These are phyloP conservation scores for Copidosoma floridanum DNA, from an alignment of 1,140 invertebrate genomes.

Conservation along the genomic window DNA sequence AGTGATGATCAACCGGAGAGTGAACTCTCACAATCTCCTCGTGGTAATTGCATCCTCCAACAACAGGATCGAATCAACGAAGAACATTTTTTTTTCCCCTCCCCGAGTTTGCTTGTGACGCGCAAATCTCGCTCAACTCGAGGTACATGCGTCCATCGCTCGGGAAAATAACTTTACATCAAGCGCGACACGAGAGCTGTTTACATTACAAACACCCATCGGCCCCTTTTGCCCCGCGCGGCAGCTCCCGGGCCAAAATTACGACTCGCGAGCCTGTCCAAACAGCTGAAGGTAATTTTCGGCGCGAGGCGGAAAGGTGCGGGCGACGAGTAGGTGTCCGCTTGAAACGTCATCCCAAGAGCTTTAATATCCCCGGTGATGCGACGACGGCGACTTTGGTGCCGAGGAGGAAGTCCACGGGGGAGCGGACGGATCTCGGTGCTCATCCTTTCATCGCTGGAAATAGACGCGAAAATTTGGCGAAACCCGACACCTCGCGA, in stretches of 20 bases:
- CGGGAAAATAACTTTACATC: too few species aligned
- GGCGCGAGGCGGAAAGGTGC: conserved; percentile 34
- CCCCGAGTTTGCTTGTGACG: too few species aligned
- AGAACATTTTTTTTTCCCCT: not conserved
- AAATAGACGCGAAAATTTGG: too few species aligned
- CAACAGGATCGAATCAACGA: not conserved
- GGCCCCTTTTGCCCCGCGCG: not conserved
- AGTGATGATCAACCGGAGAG: too few species aligned
- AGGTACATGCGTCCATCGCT: not conserved
- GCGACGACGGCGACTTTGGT: not conserved
- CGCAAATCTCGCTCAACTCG: not conserved
- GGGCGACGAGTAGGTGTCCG: not conserved
- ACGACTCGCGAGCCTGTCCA: conserved; percentile 30
- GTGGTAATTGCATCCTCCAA: not conserved
- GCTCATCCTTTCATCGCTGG: too few species aligned
- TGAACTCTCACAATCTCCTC: too few species aligned
- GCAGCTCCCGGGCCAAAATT: too few species aligned
- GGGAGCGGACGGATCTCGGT: too few species aligned
- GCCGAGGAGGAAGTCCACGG: too few species aligned
- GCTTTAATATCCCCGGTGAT: too few species aligned
- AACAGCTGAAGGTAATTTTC: conserved; percentile 38
- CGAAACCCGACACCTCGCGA: too few species aligned
- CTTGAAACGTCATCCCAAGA: conserved; percentile 10
- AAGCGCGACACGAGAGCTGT: not conserved
- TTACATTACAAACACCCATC: not conserved